Conservation (phyloP, 2,113 vertebrate species). For the Hiodon alosoides region DNA sequence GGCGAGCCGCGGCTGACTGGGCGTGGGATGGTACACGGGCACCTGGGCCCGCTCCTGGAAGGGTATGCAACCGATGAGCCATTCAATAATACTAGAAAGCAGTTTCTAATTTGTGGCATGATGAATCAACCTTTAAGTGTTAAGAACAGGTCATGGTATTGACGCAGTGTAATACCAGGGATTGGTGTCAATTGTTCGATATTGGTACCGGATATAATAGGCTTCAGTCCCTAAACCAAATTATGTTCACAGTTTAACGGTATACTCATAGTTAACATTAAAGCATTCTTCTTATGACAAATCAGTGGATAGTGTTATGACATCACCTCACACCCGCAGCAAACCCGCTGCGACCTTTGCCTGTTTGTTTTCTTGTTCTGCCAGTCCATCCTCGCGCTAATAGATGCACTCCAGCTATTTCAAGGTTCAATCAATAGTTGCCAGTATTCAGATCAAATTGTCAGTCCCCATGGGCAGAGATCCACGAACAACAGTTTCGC, state of each 20-base stretch:
- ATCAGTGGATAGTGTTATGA: neutral
- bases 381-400: neutral
- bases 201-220: no score
- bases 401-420: neutral
- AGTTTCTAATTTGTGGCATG: no score
- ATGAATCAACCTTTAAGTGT: no score
- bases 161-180: no score
- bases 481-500: neutral
- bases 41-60: constrained; percentile 52
- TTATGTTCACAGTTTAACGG: no score
- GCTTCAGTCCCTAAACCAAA: no score
- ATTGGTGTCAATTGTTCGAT: no score
- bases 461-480: neutral
- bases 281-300: neutral
- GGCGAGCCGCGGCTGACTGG: constrained; percentile 42
- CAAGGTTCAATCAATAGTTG: constrained; percentile 5
- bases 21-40: constrained; percentile 47
- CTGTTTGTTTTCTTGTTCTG: neutral
- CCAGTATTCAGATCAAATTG: constrained; percentile 1
- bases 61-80: neutral
- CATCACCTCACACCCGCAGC: neutral
- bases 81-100: no score
- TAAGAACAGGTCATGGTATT: no score
- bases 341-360: neutral
- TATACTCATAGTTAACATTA: neutral